A percentile compares a stretch with the other conserved stretches of the same genome.
phyloP scores from a whole-genome alignment of 2,888 invertebrate genomes.

The Xanthorhoe designata region DNA sequence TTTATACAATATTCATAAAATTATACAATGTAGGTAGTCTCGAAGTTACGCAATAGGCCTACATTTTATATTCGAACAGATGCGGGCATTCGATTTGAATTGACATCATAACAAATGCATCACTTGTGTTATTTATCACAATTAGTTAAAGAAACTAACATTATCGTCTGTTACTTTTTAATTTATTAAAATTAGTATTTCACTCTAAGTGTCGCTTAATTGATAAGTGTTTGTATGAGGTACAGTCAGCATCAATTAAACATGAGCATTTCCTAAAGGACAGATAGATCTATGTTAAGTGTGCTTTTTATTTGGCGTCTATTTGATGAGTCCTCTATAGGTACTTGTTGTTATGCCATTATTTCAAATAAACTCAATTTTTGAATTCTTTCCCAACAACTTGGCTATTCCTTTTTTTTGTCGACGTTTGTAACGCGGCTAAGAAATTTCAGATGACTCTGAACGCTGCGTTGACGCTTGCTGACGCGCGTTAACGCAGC shows the following conservation, averaged over 20 bases:
- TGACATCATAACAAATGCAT: slow-evolving; percentile 44
- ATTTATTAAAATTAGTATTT: slow-evolving; percentile 50
- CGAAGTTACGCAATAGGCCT: slow-evolving; percentile 49
- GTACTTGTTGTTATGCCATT: too few species aligned
- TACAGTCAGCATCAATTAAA: slow-evolving; percentile 37
- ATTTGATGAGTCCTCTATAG: too few species aligned
- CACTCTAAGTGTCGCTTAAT: slow-evolving; percentile 73
- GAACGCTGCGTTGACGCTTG: too few species aligned
- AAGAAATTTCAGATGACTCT: too few species aligned
- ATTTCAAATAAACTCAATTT: too few species aligned
- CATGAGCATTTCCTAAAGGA: background rate
- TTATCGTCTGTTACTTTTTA: slow-evolving; percentile 50
- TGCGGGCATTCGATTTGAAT: slow-evolving; percentile 50
- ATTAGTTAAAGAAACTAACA: slow-evolving; percentile 53
- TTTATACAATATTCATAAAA: slow-evolving; percentile 51
- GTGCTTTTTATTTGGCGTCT: background rate
- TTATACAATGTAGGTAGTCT: slow-evolving; percentile 36
- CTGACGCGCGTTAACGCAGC: too few species aligned
- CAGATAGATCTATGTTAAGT: background rate
- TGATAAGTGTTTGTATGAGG: slow-evolving; percentile 69
- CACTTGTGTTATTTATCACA: slow-evolving; percentile 55
- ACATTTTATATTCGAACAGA: slow-evolving; percentile 40
- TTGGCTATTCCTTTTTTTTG: too few species aligned
- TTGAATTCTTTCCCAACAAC: background rate
- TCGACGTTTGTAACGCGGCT: too few species aligned